A percentile compares a stretch with the other conserved stretches of the same genome.
phyloP scores from a whole-genome alignment of 2,113 vertebrate species.

The Ceyx melanurus region DNA sequence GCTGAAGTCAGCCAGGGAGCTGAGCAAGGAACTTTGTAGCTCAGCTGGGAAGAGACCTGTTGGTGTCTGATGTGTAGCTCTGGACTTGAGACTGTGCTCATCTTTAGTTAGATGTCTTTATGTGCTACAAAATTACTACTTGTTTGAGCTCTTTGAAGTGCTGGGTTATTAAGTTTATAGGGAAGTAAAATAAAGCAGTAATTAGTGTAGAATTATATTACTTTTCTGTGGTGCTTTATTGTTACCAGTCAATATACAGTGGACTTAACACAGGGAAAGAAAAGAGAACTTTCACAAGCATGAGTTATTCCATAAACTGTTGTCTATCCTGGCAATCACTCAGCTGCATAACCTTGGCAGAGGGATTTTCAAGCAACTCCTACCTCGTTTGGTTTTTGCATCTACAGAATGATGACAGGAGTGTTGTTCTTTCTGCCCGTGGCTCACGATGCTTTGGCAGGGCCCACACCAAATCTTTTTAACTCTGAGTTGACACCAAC shows the following conservation, averaged over 20 bases:
- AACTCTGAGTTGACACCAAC: constrained; percentile 1
- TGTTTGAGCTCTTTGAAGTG: neutral
- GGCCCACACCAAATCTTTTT: neutral
- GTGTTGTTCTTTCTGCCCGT: constrained; percentile 26
- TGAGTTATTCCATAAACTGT: neutral
- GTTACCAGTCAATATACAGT: neutral
- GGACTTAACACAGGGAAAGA: neutral
- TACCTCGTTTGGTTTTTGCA: neutral
- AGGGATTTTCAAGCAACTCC: neutral
- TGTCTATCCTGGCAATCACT: neutral
- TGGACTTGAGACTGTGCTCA: rapidly evolving
- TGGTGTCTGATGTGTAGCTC: neutral
- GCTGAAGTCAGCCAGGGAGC: neutral
- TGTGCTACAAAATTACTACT: neutral
- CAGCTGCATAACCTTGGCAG: neutral
- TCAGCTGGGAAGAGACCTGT: neutral
- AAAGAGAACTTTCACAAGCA: neutral
- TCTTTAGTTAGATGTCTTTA: neutral
- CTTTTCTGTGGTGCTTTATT: neutral
- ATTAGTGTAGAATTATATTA: neutral
- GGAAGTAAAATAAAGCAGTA: neutral
- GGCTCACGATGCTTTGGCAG: neutral
- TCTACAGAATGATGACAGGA: neutral
- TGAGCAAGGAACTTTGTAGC: neutral
- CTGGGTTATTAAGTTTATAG: neutral